phyloP scores from a whole-genome alignment of 2,797 vertebrate genomes.

The Microctenopoma stevenorrisi region DNA sequence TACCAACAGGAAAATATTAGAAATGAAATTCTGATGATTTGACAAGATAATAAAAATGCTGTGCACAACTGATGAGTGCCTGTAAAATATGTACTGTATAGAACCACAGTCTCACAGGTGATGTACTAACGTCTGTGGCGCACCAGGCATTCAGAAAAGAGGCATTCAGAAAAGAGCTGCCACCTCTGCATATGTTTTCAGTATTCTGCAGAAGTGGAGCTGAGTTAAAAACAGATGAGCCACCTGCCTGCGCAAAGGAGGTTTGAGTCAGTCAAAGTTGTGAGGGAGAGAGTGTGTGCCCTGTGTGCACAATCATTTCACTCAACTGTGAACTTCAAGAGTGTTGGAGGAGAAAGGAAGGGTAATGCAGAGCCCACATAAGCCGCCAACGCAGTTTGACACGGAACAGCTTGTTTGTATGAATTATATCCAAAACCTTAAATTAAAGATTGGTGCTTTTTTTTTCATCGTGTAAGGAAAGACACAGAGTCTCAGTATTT shows the following conservation, averaged over 20 bases:
- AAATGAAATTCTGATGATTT: slow-evolving; percentile 64
- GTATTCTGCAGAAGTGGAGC: slow-evolving; percentile 37
- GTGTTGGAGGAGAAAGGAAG: slow-evolving; percentile 26
- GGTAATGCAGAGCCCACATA: slow-evolving; percentile 46
- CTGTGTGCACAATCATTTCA: neutral
- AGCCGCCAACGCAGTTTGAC: slow-evolving; percentile 23
- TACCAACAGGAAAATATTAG: slow-evolving; percentile 41
- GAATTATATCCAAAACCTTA: slow-evolving; percentile 60
- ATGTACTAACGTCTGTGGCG: slow-evolving; percentile 34
- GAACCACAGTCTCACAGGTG: slow-evolving; percentile 26
- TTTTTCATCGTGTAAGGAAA: slow-evolving; percentile 15
- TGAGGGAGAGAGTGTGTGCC: slow-evolving; percentile 1
- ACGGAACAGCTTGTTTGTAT: slow-evolving; percentile 63
- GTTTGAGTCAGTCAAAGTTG: slow-evolving; percentile 41
- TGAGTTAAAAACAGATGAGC: slow-evolving; percentile 49
- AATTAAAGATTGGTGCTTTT: slow-evolving; percentile 60
- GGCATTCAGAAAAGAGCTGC: slow-evolving; percentile 50
- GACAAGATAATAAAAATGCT: slow-evolving; percentile 52
- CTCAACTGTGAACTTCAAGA: neutral
- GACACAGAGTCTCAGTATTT: slow-evolving; percentile 22
- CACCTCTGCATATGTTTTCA: slow-evolving; percentile 63
- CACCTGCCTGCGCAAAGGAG: slow-evolving; percentile 38
- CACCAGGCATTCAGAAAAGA: slow-evolving; percentile 23
- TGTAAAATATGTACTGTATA: slow-evolving; percentile 38
- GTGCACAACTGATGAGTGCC: slow-evolving; percentile 30